phyloP scores from a whole-genome alignment of 2,797 vertebrate species.

The Peromyscus nudipes region DNA sequence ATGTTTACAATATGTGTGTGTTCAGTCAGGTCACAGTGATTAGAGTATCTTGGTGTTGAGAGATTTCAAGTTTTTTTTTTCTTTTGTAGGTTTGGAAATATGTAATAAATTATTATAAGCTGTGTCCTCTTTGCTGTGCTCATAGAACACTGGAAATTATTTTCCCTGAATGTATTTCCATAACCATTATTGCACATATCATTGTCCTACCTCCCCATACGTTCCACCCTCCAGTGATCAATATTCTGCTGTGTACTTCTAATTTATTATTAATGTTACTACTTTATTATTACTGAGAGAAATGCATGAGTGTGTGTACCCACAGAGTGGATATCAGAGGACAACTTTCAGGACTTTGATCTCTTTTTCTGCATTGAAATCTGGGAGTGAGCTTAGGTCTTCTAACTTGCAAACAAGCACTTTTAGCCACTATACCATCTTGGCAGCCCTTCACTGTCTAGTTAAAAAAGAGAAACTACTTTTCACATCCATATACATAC shows the following conservation, averaged over 20 bases:
- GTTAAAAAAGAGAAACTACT: neutral
- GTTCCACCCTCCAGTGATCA: neutral
- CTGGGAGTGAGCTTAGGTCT: neutral
- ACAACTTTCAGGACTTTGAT: neutral
- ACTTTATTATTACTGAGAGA: neutral
- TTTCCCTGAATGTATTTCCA: neutral
- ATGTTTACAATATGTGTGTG: neutral
- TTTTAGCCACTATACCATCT: neutral
- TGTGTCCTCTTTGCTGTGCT: neutral
- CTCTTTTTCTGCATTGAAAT: neutral
- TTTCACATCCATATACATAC: neutral
- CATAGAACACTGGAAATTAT: neutral
- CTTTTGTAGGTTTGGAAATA: neutral
- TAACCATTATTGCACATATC: neutral
- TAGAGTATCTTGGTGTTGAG: neutral
- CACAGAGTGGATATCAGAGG: neutral
- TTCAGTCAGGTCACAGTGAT: neutral
- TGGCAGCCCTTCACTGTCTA: neutral
- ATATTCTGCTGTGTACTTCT: neutral
- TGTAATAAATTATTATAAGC: neutral
- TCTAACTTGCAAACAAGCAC: neutral
- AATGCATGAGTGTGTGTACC: neutral
- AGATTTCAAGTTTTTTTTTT: neutral
- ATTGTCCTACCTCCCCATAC: neutral
- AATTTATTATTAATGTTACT: neutral